phyloP scores from a whole-genome alignment of 2,888 invertebrate species.

The Linnaemya vulpina region DNA sequence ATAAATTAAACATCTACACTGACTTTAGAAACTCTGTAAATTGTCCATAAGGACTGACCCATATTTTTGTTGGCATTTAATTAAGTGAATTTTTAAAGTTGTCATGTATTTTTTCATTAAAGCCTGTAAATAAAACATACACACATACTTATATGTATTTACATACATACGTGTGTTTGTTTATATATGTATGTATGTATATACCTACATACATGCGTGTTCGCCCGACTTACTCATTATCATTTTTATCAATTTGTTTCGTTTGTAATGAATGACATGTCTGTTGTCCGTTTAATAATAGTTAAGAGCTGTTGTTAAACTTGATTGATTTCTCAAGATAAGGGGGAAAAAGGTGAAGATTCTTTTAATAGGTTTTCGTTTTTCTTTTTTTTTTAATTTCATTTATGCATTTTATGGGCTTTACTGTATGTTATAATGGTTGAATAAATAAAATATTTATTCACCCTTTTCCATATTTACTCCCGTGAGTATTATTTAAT shows the following conservation, averaged over 20 bases:
- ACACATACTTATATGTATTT: too few relatives aligned
- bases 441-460: conserved; percentile 54
- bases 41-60: conserved; percentile 1
- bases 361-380: conserved; percentile 58
- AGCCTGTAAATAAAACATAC: not conserved
- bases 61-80: not conserved
- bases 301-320: conserved; percentile 64
- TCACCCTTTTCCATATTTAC: conserved; percentile 37
- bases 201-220: not conserved
- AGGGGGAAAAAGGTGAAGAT: conserved; percentile 62
- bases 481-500: conserved; percentile 60
- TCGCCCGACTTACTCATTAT: conserved; percentile 41
- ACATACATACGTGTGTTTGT: too few relatives aligned
- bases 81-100: not conserved
- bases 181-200: too few relatives aligned
- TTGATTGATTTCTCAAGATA: conserved; percentile 65
- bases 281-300: conserved; percentile 55
- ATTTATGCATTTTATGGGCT: conserved; percentile 14
- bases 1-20: not conserved
- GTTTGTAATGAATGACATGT: conserved; percentile 42
- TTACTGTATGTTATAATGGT: conserved; percentile 41
- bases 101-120: conserved; percentile 4
- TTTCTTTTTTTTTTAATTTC: conserved; percentile 17
- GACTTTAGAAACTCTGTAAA: not conserved
- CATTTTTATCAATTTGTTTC: conserved; percentile 46